phyloP scores from a whole-genome alignment of 1,140 invertebrate species.

The Antheraea mylitta region DNA sequence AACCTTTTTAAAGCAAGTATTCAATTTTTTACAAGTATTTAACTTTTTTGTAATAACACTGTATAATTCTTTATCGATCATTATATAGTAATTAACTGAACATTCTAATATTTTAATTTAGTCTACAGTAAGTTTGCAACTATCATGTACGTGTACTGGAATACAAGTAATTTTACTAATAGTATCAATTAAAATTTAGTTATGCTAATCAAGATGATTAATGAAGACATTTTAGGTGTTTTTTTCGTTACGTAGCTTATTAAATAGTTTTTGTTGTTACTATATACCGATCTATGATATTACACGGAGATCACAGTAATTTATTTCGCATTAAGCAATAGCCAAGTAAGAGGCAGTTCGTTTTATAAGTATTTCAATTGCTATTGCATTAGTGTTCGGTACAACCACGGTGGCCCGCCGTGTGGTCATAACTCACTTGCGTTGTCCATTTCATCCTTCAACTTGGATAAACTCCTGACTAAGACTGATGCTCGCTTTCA shows the following conservation, averaged over 20 bases:
- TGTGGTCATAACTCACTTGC: conserved; percentile 42
- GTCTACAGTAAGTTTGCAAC: too few relatives aligned
- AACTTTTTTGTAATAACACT: too few relatives aligned
- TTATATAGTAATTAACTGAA: too few relatives aligned
- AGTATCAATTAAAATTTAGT: too few relatives aligned
- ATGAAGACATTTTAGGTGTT: neutral
- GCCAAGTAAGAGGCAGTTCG: conserved; percentile 50
- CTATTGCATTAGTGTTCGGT: conserved; percentile 39
- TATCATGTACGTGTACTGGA: too few relatives aligned
- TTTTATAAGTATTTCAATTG: conserved; percentile 71
- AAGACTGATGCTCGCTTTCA: conserved; percentile 23
- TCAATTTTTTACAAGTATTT: too few relatives aligned
- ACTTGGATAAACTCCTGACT: conserved; percentile 26
- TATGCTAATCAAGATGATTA: neutral
- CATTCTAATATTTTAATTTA: too few relatives aligned
- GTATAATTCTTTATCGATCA: too few relatives aligned
- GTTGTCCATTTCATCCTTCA: conserved; percentile 47
- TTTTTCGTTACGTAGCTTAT: neutral
- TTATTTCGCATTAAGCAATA: conserved; percentile 54
- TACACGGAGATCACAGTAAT: conserved; percentile 31
- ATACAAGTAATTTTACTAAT: too few relatives aligned
- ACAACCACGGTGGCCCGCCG: conserved; percentile 45
- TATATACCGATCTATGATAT: conserved; percentile 31
- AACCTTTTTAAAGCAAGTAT: too few relatives aligned
- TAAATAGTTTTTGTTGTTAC: neutral